Evolutionary conservation across 2,113 vertebrate species (phyloP).

Genomic region (Suricata suricatta): DNA sequence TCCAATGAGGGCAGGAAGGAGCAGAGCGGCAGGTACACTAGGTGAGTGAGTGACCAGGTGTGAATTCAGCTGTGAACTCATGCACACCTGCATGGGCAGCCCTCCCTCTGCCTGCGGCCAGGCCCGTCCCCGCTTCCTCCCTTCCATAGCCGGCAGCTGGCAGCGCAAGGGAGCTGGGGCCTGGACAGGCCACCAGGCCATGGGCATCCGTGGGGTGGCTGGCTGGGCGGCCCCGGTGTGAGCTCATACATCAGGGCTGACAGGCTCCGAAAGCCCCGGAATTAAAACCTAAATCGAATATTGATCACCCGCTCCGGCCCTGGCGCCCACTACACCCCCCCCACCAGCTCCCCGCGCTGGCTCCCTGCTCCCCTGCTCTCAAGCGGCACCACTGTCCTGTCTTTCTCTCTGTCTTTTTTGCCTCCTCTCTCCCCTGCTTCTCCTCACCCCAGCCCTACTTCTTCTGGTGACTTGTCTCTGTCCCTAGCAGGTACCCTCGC

Average conservation of each 20-base stretch:
- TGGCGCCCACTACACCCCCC: constrained; percentile 59
- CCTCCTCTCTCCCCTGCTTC: constrained; percentile 7
- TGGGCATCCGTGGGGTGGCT: constrained; percentile 75
- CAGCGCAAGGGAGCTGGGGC: constrained; percentile 51
- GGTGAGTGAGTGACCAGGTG: not conserved
- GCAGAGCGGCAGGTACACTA: not conserved
- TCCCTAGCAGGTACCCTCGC: not conserved
- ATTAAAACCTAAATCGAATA: constrained; percentile 99
- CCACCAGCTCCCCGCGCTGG: constrained; percentile 42
- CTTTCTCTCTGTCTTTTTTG: constrained; percentile 29
- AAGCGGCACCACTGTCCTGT: constrained; percentile 44
- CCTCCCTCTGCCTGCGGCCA: not conserved
- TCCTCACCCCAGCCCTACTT: not conserved
- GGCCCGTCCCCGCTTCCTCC: not conserved
- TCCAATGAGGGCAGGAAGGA: not conserved
- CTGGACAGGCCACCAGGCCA: constrained; percentile 76
- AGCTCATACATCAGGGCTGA: constrained; percentile 98
- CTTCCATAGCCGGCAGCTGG: not conserved
- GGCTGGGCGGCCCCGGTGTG: constrained; percentile 78
- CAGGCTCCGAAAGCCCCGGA: constrained; percentile 98
- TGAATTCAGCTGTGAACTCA: not conserved
- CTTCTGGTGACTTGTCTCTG: not conserved
- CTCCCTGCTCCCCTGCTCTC: constrained; percentile 69
- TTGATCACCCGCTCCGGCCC: constrained; percentile 92
- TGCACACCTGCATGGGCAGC: not conserved